Percentiles rank a stretch among this genome's conserved stretches.
These are phyloP conservation scores for Rhinoptilus africanus DNA, from an alignment of 2,113 vertebrate genomes.

Conservation along the genomic window DNA sequence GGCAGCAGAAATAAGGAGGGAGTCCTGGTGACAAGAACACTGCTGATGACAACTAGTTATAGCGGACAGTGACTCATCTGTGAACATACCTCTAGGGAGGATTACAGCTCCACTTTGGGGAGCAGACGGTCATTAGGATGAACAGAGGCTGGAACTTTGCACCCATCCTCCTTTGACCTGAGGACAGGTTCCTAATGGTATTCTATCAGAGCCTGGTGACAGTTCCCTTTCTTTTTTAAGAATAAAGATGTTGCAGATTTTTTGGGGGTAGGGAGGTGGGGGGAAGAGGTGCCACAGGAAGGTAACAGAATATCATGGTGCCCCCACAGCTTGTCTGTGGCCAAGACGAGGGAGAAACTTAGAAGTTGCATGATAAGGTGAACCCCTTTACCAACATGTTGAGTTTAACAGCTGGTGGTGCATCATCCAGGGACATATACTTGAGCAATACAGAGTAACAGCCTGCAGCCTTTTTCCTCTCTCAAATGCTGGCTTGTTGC, in stretches of 20 bases:
- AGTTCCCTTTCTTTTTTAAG: not conserved
- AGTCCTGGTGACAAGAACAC: not conserved
- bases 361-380: not conserved
- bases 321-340: not conserved
- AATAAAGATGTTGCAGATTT: not conserved
- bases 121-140: not conserved
- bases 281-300: not conserved
- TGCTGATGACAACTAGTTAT: not conserved
- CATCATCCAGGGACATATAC: not conserved
- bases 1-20: not conserved
- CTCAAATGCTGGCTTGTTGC: not conserved
- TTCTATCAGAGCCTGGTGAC: not conserved
- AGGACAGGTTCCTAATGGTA: not conserved
- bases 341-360: not conserved
- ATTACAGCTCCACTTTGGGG: not conserved
- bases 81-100: not conserved
- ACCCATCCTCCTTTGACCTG: not conserved
- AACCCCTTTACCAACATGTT: not conserved
- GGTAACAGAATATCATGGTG: not conserved
- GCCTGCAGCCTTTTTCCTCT: not conserved
- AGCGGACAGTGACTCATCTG: not conserved
- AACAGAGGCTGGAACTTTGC: not conserved
- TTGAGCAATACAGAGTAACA: not conserved
- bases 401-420: not conserved
- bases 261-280: not conserved